These are phyloP conservation scores for Ceyx erithaca DNA, from an alignment of 2,797 vertebrate genomes.

Conservation along the genomic window DNA sequence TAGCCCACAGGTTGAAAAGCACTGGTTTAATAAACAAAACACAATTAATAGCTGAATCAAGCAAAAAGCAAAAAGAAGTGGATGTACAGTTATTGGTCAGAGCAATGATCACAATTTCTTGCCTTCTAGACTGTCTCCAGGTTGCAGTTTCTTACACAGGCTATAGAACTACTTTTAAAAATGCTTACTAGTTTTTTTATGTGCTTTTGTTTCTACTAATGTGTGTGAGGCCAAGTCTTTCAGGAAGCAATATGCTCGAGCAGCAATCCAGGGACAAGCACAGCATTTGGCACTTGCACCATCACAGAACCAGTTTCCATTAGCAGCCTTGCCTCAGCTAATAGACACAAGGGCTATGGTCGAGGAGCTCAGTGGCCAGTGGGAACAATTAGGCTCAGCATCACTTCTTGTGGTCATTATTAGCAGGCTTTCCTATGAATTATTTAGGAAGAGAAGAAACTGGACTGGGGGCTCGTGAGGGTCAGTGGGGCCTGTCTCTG, in stretches of 20 bases:
- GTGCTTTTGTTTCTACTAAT: neutral
- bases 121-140: neutral
- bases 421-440: neutral
- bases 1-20: neutral
- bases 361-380: neutral
- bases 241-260: neutral
- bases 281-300: neutral
- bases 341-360: neutral
- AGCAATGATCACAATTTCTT: neutral
- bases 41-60: neutral
- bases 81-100: neutral
- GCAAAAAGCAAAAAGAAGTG: neutral
- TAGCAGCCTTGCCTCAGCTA: neutral
- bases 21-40: neutral
- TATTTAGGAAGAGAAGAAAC: neutral
- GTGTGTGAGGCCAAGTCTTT: neutral
- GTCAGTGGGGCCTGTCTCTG: neutral
- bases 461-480: neutral
- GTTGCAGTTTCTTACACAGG: neutral
- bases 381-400: neutral
- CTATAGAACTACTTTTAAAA: neutral
- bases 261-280: neutral
- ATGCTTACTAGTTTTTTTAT: neutral
- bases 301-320: accelerated
- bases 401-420: neutral